Percentiles rank a stretch among this genome's conserved stretches.
phyloP scores from a whole-genome alignment of 2,888 invertebrate species.

The Cheilosia vernalis region DNA sequence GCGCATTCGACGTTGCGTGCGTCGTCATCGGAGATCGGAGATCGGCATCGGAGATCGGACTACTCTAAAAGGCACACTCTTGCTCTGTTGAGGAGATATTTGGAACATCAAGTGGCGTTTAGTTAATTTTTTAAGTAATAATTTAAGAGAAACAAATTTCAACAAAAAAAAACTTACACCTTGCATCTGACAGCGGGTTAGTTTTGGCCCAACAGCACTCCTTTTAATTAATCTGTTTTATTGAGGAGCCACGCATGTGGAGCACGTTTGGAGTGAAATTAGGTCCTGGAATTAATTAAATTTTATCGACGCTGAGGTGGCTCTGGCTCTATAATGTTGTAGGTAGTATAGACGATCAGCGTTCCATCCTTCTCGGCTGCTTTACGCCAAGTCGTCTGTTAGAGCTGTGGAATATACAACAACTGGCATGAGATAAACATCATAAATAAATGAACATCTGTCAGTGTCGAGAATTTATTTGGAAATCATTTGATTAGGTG shows the following conservation, averaged over 20 bases:
- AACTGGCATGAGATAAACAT: neutral
- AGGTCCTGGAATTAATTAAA: conserved; percentile 60
- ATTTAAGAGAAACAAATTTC: neutral
- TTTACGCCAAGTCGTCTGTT: too few species aligned
- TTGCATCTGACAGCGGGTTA: conserved; percentile 47
- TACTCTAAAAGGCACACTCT: neutral
- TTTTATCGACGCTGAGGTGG: conserved; percentile 60
- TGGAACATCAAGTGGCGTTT: conserved; percentile 63
- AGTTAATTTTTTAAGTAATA: conserved; percentile 49
- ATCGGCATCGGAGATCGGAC: too few species aligned
- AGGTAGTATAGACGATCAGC: too few species aligned
- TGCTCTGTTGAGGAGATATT: conserved; percentile 40
- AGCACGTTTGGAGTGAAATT: conserved; percentile 8
- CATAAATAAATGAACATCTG: conserved; percentile 17
- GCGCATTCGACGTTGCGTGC: neutral
- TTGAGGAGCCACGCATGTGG: neutral
- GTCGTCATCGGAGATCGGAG: too few species aligned
- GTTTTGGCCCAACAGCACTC: conserved; percentile 27
- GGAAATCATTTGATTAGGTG: conserved; percentile 40
- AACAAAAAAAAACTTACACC: conserved; percentile 9
- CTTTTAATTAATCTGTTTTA: conserved; percentile 67
- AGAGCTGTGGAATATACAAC: too few species aligned
- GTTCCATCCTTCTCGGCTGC: too few species aligned
- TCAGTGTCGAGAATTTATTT: conserved; percentile 27
- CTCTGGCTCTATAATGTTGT: neutral